Conservation (phyloP, 2,113 vertebrate genomes). For the Seriola aureovittata region DNA sequence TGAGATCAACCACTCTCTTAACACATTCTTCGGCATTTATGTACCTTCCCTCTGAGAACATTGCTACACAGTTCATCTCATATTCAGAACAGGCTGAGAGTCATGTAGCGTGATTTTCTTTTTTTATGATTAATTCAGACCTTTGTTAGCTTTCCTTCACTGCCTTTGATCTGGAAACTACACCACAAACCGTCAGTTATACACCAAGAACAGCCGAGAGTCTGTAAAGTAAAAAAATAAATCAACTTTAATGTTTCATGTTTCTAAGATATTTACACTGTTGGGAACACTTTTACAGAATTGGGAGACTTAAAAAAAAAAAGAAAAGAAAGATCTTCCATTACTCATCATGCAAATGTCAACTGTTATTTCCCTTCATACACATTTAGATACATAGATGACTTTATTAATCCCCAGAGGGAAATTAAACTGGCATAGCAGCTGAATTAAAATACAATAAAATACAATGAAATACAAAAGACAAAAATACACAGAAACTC, state of each 20-base stretch:
- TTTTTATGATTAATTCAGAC: slow-evolving; percentile 12
- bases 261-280: background rate
- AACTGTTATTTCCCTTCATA: background rate
- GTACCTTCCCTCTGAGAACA: background rate
- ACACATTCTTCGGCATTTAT: background rate
- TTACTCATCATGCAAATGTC: background rate
- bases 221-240: background rate
- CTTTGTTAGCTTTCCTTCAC: background rate
- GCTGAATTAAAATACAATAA: too few species aligned
- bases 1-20: background rate
- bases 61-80: background rate
- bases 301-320: too few species aligned
- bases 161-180: slow-evolving; percentile 9
- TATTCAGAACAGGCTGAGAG: background rate
- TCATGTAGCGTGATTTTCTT: background rate
- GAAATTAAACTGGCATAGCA: too few species aligned
- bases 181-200: slow-evolving; percentile 4
- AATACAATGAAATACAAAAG: too few species aligned
- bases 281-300: background rate
- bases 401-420: too few species aligned
- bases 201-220: background rate
- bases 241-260: background rate
- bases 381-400: background rate
- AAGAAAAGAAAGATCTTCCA: too few species aligned
- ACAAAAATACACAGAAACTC: too few species aligned